Base-by-base conservation (phyloP, 2,888 invertebrate genomes). In the Tholera decimalis region DNA sequence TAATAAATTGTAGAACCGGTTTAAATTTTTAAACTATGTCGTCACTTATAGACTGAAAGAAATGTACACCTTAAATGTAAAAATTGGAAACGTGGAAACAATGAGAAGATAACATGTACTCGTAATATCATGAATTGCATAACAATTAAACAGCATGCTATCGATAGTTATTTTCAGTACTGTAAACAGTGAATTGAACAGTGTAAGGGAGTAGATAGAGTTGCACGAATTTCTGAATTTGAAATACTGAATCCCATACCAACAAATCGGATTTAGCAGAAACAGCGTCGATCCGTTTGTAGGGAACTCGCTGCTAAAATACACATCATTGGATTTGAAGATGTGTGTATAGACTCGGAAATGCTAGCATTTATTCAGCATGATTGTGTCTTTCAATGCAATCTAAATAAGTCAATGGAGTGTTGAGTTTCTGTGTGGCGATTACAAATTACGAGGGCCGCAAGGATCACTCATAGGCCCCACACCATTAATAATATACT, bases 261-360 rank as follows among this genome's bases (percentile, higher is more conserved):
- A 56, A 57, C 70, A 75, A 83, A 80, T 82, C 72, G 63, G 73
- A 77, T 82, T 80, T 73, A 39, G 20, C 43, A 51, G 66, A 58
- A 71, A 78, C 73, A 78, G 68, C 67, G 49, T 66, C 58, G 61
- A 50, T 65, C 69, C 68, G 63, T 73, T 82, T 59, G 69, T 63
- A 61, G 56, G 28, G 53, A 65, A 47, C 61, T 61, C 54, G 39
- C 41, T 61, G 58, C 73, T 70, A 60, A 77, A 70, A 79, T 61
- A 70, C 73, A 73, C 60, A 63, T 71, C 20, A 75, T 55, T 41
- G 51, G 46, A 62, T 77, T 55, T 47, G 43, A 56, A 43, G 73
- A 62, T 68, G 28, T 44, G 33, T 57, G 18, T 35, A 30, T 43
- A 63, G 47, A 59, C 26, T 59, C 30, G 51, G 73, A 51, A 61